Percentiles rank a stretch among this genome's conserved stretches.
Conservation (phyloP, 2,113 vertebrate genomes). For the Phaethon lepturus region DNA sequence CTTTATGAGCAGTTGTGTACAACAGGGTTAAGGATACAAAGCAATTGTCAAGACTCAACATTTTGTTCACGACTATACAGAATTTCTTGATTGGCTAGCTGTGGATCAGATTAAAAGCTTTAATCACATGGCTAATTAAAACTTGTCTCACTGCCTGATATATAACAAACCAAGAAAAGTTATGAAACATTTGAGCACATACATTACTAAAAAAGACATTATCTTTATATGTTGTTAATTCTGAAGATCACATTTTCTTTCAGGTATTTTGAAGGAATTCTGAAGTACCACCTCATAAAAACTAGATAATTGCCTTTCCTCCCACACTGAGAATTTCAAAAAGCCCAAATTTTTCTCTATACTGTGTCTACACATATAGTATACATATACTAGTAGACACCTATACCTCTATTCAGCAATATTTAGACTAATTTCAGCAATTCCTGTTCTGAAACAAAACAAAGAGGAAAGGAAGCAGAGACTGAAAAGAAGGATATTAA, state of each 20-base stretch:
- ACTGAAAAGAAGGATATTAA: neutral
- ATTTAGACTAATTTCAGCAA: neutral
- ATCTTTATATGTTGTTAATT: neutral
- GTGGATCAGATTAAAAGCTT: slow-evolving; percentile 56
- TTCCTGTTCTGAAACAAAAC: neutral
- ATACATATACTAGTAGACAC: neutral
- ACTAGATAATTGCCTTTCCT: neutral
- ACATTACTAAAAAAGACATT: neutral
- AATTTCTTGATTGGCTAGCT: neutral
- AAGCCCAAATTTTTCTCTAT: neutral
- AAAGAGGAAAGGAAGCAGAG: neutral
- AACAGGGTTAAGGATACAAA: neutral
- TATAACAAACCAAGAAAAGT: slow-evolving; percentile 23
- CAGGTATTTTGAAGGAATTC: neutral
- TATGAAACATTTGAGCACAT: neutral
- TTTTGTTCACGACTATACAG: neutral
- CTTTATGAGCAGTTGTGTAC: neutral
- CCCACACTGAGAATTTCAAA: neutral
- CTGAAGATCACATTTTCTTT: neutral
- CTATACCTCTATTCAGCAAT: neutral
- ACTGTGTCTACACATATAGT: neutral
- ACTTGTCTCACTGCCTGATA: slow-evolving; percentile 24
- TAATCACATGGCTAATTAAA: slow-evolving; percentile 56
- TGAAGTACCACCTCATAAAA: neutral
- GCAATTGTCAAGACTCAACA: neutral